These are phyloP conservation scores for Rhyacichthys aspro DNA, from an alignment of 2,797 vertebrate genomes.

Conservation along the genomic window DNA sequence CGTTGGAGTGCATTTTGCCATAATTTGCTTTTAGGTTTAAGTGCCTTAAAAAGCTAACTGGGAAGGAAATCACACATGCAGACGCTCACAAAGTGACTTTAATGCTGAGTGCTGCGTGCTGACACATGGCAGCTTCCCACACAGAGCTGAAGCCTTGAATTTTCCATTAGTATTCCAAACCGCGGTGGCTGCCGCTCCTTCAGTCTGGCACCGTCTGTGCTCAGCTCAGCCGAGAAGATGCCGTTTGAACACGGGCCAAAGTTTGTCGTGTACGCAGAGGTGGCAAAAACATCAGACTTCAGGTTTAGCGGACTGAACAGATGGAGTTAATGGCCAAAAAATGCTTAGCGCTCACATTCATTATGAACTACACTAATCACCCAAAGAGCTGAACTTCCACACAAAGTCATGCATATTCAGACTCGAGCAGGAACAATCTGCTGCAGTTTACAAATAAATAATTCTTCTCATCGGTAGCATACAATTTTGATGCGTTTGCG, in stretches of 20 bases:
- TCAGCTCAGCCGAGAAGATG: conserved; percentile 36
- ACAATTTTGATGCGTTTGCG: conserved; percentile 55
- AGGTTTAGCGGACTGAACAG: conserved; percentile 40
- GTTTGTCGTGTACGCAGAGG: conserved; percentile 42
- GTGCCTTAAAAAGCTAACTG: conserved; percentile 61
- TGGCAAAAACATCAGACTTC: conserved; percentile 44
- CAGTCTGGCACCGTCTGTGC: conserved; percentile 54
- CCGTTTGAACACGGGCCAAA: conserved; percentile 54
- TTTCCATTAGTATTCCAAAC: conserved; percentile 72
- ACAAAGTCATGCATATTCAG: conserved; percentile 14
- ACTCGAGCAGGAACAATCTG: conserved; percentile 10
- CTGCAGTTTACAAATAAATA: conserved; percentile 64
- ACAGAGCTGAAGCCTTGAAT: conserved; percentile 64
- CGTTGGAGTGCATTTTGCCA: conserved; percentile 41
- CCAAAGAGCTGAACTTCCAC: conserved; percentile 24
- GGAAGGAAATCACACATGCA: conserved; percentile 36
- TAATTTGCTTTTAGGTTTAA: conserved; percentile 66
- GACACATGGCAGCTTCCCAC: conserved; percentile 74
- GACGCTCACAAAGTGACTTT: conserved; percentile 42
- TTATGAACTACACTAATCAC: conserved; percentile 50
- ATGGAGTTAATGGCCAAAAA: conserved; percentile 55
- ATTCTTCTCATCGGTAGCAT: conserved; percentile 49
- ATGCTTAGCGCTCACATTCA: conserved; percentile 41
- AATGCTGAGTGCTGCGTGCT: conserved; percentile 57
- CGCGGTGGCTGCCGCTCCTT: conserved; percentile 42